Evolutionary conservation across 2,888 invertebrate species (phyloP).

Genomic region (Petrophora chlorosata): DNA sequence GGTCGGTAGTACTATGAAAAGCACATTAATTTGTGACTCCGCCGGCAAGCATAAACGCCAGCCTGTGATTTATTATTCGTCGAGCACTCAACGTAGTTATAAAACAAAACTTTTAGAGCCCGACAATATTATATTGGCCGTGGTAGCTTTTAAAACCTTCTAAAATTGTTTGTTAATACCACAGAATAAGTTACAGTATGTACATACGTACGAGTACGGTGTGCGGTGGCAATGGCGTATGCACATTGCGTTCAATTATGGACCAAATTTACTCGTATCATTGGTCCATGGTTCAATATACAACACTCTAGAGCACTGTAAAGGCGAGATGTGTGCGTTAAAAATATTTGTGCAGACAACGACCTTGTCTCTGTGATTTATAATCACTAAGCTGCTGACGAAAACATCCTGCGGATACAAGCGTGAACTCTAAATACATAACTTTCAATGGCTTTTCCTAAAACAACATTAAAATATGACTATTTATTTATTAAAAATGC

Average conservation of each 20-base stretch:
- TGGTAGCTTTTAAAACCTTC: not conserved
- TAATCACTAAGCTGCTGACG: constrained; percentile 11
- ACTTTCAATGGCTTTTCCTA: no score
- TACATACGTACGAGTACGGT: not conserved
- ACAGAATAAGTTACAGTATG: not conserved
- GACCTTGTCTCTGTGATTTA: constrained; percentile 24
- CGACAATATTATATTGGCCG: not conserved
- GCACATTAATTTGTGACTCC: constrained; percentile 37
- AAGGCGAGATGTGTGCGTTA: constrained; percentile 3
- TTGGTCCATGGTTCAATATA: no score
- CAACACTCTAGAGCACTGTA: no score
- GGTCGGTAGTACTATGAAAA: constrained; percentile 3
- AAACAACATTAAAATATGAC: no score
- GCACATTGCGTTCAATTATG: no score
- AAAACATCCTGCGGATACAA: constrained; percentile 15
- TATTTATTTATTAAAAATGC: no score
- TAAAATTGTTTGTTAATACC: constrained; percentile 4
- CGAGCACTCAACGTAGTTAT: constrained; percentile 44
- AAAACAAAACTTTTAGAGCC: constrained; percentile 45
- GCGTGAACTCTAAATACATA: constrained; percentile 1
- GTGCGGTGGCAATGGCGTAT: no score
- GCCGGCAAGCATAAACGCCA: constrained; percentile 48
- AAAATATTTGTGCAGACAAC: constrained; percentile 16
- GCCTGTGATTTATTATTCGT: constrained; percentile 46
- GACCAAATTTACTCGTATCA: no score